These are phyloP conservation scores for Dasypolia templi DNA, from an alignment of 2,888 invertebrate genomes.

Conservation along the genomic window DNA sequence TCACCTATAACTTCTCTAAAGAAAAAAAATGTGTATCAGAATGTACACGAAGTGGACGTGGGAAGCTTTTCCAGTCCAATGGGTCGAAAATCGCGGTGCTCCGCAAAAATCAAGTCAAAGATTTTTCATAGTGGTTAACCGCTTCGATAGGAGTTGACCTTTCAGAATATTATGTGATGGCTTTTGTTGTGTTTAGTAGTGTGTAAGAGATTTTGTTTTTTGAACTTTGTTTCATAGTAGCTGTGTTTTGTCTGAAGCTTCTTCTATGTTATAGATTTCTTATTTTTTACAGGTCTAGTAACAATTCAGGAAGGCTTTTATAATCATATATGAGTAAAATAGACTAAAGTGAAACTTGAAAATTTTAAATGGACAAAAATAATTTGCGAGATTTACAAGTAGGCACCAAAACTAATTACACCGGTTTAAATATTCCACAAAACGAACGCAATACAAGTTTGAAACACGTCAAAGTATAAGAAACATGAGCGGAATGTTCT, in stretches of 20 bases:
- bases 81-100: conserved; percentile 55
- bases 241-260: too few relatives aligned
- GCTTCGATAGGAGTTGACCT: conserved; percentile 41
- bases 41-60: conserved; percentile 42
- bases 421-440: not conserved
- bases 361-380: not conserved
- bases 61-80: conserved; percentile 70
- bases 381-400: not conserved
- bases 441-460: not conserved
- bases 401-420: not conserved
- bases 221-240: not conserved
- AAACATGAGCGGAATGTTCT: conserved; percentile 13
- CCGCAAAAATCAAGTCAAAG: conserved; percentile 75
- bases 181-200: conserved; percentile 35
- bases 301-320: not conserved
- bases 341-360: not conserved
- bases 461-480: not conserved
- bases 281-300: not conserved
- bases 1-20: not conserved
- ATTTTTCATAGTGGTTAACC: conserved; percentile 67
- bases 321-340: not conserved
- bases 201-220: not conserved
- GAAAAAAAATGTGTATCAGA: conserved; percentile 43
- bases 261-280: not conserved
- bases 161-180: conserved; percentile 31